Evolutionary conservation across 2,113 vertebrate genomes (phyloP), one percentile per base, ranked within the genome.

Genomic region (Bostrychus sinensis): DNA sequence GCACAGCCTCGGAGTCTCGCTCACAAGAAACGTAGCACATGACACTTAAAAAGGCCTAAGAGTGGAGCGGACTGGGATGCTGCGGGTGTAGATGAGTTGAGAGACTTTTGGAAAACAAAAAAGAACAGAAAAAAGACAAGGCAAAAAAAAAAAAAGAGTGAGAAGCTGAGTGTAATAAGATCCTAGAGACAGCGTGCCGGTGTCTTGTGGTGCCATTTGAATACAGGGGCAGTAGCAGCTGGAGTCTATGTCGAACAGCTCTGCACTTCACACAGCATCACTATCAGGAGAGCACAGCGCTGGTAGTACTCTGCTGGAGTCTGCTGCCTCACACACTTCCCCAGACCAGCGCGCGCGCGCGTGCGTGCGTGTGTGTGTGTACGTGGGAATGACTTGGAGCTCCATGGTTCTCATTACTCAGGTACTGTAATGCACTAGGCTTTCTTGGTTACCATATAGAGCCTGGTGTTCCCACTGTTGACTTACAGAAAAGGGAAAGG

Each of bases 241-340:
- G 78, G 78, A 84, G 82, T 64, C 67, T 77, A 75, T 82, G 83
- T 87, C 34, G 83, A 87, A 83, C 77, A 84, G 72, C 79, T 78
- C 87, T 79, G 77, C 78, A 89, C 84, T 86, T 87, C 86, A 88
- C 82, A 87, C 77, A 58, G 78, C 81, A 84, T 85, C 82, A 70
- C 71, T 78, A 83, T 83, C 84, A 80, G 76, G 78, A 84, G 78
- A 80, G 72, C 68, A 60, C 16, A 55, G 78, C 53, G 26, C 76
- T 72, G 74, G 56, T 82, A 72, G 56, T 68, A 57, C 83, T 72
- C 85, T 83, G 81, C 71, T 86, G 81, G 81, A 86, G 81, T 75
- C 77, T 74, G 7, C 76, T 69, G 80, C 78, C 76, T 77, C 82
- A 68, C 81, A 82, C 77, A 75, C 83, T 70, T 70, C 56, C 79